phyloP scores from a whole-genome alignment of 2,113 vertebrate genomes.

The Xiphophorus maculatus region DNA sequence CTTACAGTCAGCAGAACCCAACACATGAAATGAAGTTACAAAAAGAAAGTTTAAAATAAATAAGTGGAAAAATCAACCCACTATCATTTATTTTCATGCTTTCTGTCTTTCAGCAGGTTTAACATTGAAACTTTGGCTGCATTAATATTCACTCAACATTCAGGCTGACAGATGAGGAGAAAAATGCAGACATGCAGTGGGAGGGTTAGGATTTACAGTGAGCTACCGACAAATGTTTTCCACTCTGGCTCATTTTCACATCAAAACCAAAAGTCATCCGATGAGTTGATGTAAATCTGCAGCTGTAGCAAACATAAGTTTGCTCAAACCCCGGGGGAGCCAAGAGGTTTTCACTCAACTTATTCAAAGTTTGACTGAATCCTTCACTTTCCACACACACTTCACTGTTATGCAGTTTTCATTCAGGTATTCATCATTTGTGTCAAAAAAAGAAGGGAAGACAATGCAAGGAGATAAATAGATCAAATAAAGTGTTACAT shows the following conservation, averaged over 20 bases:
- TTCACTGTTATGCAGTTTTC: neutral
- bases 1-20: slow-evolving; percentile 3
- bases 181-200: neutral
- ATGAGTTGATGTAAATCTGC: slow-evolving; percentile 39
- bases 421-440: neutral
- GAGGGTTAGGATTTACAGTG: slow-evolving; percentile 12
- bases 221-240: slow-evolving; percentile 32
- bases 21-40: neutral
- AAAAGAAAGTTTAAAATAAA: slow-evolving; percentile 24
- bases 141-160: slow-evolving; percentile 30
- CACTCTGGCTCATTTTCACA: slow-evolving; percentile 3
- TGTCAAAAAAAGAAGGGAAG: neutral
- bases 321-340: slow-evolving; percentile 1
- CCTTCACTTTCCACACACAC: neutral
- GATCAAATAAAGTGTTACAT: neutral
- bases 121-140: slow-evolving; percentile 7
- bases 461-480: neutral
- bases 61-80: too few species aligned
- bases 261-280: slow-evolving; percentile 25
- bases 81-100: neutral
- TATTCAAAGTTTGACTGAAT: neutral
- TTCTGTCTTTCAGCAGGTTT: neutral
- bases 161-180: slow-evolving; percentile 16
- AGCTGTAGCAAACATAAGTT: slow-evolving; percentile 30
- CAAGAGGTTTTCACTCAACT: too few species aligned